phyloP scores from a whole-genome alignment of 2,888 invertebrate genomes.

The Nysson spinosus region DNA sequence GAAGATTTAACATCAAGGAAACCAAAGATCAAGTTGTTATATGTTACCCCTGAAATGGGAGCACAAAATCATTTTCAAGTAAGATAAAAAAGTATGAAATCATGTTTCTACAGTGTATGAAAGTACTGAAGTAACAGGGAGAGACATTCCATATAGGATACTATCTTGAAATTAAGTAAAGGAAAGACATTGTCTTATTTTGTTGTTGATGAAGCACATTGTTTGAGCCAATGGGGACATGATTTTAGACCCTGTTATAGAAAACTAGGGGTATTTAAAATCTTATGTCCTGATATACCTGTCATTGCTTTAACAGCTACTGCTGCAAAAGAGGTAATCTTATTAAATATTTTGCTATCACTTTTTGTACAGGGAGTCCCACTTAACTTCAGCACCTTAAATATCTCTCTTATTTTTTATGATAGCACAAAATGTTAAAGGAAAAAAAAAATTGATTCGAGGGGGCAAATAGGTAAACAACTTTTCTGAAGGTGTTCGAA shows the following conservation, averaged over 20 bases:
- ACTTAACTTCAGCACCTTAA: too few relatives aligned
- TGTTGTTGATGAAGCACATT: slow-evolving; percentile 98
- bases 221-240: slow-evolving; percentile 99
- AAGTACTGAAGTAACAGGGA: background rate
- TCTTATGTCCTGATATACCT: slow-evolving; percentile 81
- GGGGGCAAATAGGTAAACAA: too few relatives aligned
- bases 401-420: slow-evolving; percentile 1
- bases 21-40: slow-evolving; percentile 90
- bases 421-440: too few relatives aligned
- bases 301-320: slow-evolving; percentile 98
- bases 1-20: slow-evolving; percentile 83
- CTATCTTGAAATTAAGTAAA: slow-evolving; percentile 85
- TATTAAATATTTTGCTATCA: background rate
- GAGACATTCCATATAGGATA: slow-evolving; percentile 71
- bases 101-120: background rate
- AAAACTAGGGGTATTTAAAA: slow-evolving; percentile 87
- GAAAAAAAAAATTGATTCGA: too few relatives aligned
- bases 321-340: slow-evolving; percentile 83
- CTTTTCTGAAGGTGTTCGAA: too few relatives aligned
- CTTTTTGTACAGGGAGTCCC: too few relatives aligned
- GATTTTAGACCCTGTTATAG: slow-evolving; percentile 98
- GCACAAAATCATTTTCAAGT: slow-evolving; percentile 80
- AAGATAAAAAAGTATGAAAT: slow-evolving; percentile 19
- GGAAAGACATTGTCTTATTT: slow-evolving; percentile 91
- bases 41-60: slow-evolving; percentile 98